phyloP scores from a whole-genome alignment of 1,140 invertebrate genomes.

The Teleogryllus occipitalis region DNA sequence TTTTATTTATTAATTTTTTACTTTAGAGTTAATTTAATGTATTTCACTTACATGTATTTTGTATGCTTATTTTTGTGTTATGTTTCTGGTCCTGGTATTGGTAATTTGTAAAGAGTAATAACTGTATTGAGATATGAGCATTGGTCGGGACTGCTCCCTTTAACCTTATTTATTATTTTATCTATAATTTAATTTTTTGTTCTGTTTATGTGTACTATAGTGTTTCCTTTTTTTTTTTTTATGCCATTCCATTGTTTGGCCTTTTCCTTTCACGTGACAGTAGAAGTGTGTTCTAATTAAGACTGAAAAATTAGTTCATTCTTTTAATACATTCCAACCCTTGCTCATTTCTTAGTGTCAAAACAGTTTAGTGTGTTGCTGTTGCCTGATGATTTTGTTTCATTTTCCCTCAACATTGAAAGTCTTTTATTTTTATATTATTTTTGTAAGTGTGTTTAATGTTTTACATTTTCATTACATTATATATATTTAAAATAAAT shows the following conservation, averaged over 20 bases:
- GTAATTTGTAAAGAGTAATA: conserved; percentile 8
- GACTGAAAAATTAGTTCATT: not conserved
- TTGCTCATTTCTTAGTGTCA: not conserved
- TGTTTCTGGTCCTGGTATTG: not conserved
- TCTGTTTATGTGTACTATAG: not conserved
- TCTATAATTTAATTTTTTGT: not conserved
- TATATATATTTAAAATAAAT: too few relatives aligned
- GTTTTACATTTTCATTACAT: too few relatives aligned
- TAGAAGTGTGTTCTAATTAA: not conserved
- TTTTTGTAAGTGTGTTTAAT: too few relatives aligned
- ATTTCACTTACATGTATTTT: conserved; percentile 16
- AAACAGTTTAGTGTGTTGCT: too few relatives aligned
- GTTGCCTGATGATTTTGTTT: too few relatives aligned
- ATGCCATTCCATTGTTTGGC: not conserved
- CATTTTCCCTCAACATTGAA: too few relatives aligned
- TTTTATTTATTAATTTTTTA: too few relatives aligned
- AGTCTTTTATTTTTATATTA: not conserved
- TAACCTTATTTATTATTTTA: not conserved
- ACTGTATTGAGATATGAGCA: not conserved
- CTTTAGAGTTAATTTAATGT: conserved; percentile 7
- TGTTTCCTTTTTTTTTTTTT: not conserved
- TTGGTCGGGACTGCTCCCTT: not conserved
- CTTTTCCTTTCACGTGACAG: not conserved
- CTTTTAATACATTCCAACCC: not conserved
- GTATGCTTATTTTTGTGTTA: not conserved